A percentile compares a stretch with the other conserved stretches of the same genome.
Evolutionary conservation across 2,888 invertebrate species (phyloP).

Genomic region (Meganola albula): DNA sequence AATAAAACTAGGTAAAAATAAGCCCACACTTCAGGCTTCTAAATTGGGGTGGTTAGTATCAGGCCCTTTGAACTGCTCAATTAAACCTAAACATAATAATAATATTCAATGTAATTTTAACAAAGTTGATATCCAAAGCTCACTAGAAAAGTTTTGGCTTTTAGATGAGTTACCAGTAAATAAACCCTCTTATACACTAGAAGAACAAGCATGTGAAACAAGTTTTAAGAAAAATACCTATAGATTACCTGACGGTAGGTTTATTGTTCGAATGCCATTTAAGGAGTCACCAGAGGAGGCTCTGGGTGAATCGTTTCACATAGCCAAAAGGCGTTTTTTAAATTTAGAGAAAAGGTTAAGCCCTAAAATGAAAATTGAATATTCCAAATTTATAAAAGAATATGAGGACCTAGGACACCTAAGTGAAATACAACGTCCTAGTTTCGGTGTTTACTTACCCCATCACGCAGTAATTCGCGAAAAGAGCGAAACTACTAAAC

Average conservation of each 20-base stretch:
- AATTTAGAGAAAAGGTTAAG: conserved; percentile 21
- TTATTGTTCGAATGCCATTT: conserved; percentile 21
- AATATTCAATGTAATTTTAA: conserved; percentile 16
- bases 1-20: conserved; percentile 3
- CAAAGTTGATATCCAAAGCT: conserved; percentile 17
- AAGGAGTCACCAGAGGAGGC: conserved; percentile 11
- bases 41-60: conserved; percentile 25
- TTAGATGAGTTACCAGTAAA: conserved; percentile 19
- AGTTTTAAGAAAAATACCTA: conserved; percentile 11
- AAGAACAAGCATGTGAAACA: conserved; percentile 21
- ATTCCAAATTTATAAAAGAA: too few relatives aligned
- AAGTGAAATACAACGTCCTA: too few relatives aligned
- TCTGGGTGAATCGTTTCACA: conserved; percentile 13
- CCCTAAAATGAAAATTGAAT: conserved; percentile 22
- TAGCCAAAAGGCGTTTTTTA: conserved; percentile 16
- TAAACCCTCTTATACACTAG: conserved; percentile 12
- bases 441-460: too few relatives aligned
- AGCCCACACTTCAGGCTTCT: conserved; percentile 1
- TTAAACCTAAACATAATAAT: too few relatives aligned
- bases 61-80: conserved; percentile 14
- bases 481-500: too few relatives aligned
- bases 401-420: too few relatives aligned
- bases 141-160: conserved; percentile 22
- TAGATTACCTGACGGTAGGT: conserved; percentile 13
- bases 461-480: background rate